phyloP scores from a whole-genome alignment of 2,888 invertebrate genomes.

The Platerodrilus igneus region DNA sequence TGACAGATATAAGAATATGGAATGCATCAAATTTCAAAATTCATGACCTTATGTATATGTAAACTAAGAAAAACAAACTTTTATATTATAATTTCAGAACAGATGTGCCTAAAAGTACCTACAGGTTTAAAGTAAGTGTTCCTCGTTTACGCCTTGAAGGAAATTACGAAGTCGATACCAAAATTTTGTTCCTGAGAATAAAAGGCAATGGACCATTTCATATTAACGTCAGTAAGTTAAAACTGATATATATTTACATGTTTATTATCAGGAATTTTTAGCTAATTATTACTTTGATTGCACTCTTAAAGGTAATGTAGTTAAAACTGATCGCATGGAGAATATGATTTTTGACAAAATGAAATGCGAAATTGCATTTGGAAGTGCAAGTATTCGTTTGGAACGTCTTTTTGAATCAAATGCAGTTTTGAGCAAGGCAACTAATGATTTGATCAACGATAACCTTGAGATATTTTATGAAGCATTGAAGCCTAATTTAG shows the following conservation, averaged over 20 bases:
- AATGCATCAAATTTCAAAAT: too few species aligned
- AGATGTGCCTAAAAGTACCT: neutral
- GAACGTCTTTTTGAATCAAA: slow-evolving; percentile 64
- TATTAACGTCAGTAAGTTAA: slow-evolving; percentile 65
- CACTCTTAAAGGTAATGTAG: slow-evolving; percentile 57
- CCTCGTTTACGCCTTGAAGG: slow-evolving; percentile 58
- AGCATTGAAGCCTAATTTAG: slow-evolving; percentile 62
- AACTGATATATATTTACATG: too few species aligned
- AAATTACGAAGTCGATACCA: slow-evolving; percentile 65
- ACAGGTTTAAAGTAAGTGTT: slow-evolving; percentile 53
- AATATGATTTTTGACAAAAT: slow-evolving; percentile 60
- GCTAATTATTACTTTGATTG: slow-evolving; percentile 62
- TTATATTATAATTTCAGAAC: slow-evolving; percentile 28
- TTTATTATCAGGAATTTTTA: too few species aligned
- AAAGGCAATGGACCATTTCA: slow-evolving; percentile 61
- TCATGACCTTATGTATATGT: too few species aligned
- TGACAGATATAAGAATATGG: too few species aligned
- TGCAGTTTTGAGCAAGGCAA: slow-evolving; percentile 58
- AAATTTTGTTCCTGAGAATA: slow-evolving; percentile 57
- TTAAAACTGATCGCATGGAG: slow-evolving; percentile 52
- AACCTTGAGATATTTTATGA: slow-evolving; percentile 61
- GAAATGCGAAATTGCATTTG: slow-evolving; percentile 56
- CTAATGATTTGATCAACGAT: slow-evolving; percentile 61
- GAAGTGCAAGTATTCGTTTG: slow-evolving; percentile 56
- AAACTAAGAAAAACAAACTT: too few species aligned